Evolutionary conservation across 2,888 invertebrate species (phyloP), one percentile per base, ranked within the genome.

Genomic region (Amorpha juglandis): DNA sequence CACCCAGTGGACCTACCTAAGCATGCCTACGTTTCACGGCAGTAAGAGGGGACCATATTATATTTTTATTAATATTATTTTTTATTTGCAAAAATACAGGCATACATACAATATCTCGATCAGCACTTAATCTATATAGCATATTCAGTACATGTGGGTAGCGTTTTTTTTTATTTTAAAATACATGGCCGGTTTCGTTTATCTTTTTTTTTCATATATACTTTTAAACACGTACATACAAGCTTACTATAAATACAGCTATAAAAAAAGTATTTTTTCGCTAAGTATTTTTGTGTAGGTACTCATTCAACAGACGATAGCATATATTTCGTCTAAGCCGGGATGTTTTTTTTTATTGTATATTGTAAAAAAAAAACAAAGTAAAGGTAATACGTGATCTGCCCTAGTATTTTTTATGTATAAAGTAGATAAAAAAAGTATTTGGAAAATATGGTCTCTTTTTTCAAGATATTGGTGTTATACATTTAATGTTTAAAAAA

Each of bases 121-220:
- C 76, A 80, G 78, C 83, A 79, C 82, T 86, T 87, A 87, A 76
- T 81, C 78, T 81, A 78, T 69, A 74, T 76, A 48, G 62, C 50
- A 79, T 73, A 78, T 75, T 87, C 84, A 87, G 84, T 90, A 89
- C 88, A 80, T 78, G 76, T 50, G 77, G 77, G 83, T 83, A 82
- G 78, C 77, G 42, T 72, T 73, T 71, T 72, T 73, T 71, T 27
- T 75, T 72, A 78, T 80, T 81, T 79, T 80, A 78, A 79, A 78
- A 74, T 74, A 88, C 78, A 90, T 92, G 92, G 92, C 91, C 92
- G 92, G 92, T 91, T 90, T 91, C 89, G 76, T 80, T 80, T 74
- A 78, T 75, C 79, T 79, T 81, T 78, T 76, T 75, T 77, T 80
- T 81, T 27, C 27, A 27, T 72, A 78, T 80, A 77, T 74, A 74